Percentiles rank a stretch among this genome's conserved stretches.
Evolutionary conservation across 2,113 vertebrate species (phyloP).

Genomic region (Sula dactylatra): DNA sequence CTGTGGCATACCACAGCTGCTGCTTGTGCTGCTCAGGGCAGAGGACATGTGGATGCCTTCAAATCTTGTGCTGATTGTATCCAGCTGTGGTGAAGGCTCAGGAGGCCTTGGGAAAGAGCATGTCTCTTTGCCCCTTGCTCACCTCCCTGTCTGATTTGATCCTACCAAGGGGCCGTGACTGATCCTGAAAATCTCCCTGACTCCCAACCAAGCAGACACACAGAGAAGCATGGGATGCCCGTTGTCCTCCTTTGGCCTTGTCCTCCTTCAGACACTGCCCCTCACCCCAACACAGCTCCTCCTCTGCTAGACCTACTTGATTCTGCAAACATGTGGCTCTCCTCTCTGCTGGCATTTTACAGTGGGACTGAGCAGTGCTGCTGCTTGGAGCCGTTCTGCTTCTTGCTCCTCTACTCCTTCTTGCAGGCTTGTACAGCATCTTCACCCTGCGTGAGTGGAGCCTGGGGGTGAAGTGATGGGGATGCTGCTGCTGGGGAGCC

Average conservation of each 20-base stretch:
- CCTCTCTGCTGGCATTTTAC: not conserved
- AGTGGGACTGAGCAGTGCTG: not conserved
- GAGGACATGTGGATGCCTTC: not conserved
- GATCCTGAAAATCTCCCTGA: not conserved
- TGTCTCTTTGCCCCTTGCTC: not conserved
- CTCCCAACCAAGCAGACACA: not conserved
- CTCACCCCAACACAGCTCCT: not conserved
- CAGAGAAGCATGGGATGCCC: not conserved
- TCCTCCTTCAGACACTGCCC: not conserved
- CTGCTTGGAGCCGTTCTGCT: not conserved
- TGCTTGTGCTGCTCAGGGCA: not conserved
- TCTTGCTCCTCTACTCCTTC: not conserved
- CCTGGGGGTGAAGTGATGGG: not conserved
- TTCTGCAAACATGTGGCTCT: not conserved
- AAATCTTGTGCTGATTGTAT: not conserved
- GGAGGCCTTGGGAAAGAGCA: not conserved
- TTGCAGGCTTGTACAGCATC: not conserved
- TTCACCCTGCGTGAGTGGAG: not conserved
- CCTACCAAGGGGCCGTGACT: not conserved
- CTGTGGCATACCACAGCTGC: not conserved
- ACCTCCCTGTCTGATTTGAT: not conserved
- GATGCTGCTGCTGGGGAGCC: not conserved
- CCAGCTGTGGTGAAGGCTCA: not conserved
- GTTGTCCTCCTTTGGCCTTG: not conserved
- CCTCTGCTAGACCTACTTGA: not conserved